A percentile compares a stretch with the other conserved stretches of the same genome.
Evolutionary conservation across 2,113 vertebrate species (phyloP).

Genomic region (Cyprinus carpio): DNA sequence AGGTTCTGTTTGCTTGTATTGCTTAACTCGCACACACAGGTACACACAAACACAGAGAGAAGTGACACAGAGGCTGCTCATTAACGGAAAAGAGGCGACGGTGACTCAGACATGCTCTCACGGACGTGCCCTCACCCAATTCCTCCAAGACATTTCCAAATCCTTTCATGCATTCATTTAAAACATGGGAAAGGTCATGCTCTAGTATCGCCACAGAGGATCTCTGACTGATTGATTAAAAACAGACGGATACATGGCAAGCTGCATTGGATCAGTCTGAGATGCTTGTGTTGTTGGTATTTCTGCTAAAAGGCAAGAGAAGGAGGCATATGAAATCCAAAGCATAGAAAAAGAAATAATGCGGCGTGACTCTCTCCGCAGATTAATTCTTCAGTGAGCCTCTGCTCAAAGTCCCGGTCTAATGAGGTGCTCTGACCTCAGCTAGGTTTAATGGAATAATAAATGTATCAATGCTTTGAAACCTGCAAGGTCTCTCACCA

Average conservation of each 20-base stretch:
- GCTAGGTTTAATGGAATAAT: constrained; percentile 63
- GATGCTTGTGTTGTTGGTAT: constrained; percentile 12
- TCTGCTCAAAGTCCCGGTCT: constrained; percentile 58
- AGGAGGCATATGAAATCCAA: constrained; percentile 43
- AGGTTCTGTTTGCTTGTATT: constrained; percentile 44
- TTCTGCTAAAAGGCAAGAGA: constrained; percentile 32
- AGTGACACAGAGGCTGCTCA: constrained; percentile 54
- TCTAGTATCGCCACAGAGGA: constrained; percentile 25
- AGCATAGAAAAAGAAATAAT: constrained; percentile 54
- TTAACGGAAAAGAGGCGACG: constrained; percentile 70
- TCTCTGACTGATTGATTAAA: constrained; percentile 49
- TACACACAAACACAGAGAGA: constrained; percentile 12
- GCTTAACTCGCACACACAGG: constrained; percentile 37
- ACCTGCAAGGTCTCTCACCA: constrained; percentile 45
- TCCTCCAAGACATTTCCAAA: constrained; percentile 35
- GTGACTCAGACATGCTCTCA: constrained; percentile 69
- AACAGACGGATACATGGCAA: constrained; percentile 28
- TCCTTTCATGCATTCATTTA: constrained; percentile 35
- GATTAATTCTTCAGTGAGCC: constrained; percentile 61
- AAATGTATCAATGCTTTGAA: constrained; percentile 63
- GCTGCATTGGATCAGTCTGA: constrained; percentile 4
- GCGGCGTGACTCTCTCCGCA: constrained; percentile 51
- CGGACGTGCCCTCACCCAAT: constrained; percentile 43
- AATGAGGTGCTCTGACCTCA: constrained; percentile 60
- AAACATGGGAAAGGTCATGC: constrained; percentile 28